Evolutionary conservation across 2,113 vertebrate species (phyloP).

Genomic region (Diphyllodes magnificus): DNA sequence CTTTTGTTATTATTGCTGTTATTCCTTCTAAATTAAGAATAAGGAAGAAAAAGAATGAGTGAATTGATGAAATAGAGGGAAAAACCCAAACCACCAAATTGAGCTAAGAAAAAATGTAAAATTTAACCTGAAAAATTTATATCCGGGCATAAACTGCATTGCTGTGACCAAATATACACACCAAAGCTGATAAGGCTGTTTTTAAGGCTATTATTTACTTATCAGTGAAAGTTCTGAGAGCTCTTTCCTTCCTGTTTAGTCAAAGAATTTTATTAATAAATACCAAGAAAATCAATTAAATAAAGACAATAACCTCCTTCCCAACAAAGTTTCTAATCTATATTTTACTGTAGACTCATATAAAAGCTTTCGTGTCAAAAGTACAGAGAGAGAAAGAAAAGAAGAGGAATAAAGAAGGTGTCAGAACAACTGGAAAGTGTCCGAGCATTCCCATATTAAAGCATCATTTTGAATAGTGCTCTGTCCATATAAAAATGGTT

Average conservation of each 20-base stretch:
- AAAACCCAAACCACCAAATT: rapidly evolving
- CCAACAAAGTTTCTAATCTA: neutral
- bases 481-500: neutral
- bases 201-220: neutral
- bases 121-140: neutral
- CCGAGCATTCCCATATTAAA: neutral
- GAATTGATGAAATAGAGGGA: neutral
- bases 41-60: too few relatives aligned
- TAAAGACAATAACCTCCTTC: neutral
- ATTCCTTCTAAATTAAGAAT: neutral
- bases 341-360: neutral
- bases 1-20: neutral
- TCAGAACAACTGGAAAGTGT: neutral
- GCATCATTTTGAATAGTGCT: neutral
- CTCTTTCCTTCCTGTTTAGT: neutral
- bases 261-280: neutral
- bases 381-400: neutral
- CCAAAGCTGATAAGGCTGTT: neutral
- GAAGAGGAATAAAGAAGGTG: neutral
- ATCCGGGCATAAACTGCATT: neutral
- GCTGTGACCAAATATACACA: neutral
- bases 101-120: neutral
- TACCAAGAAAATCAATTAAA: neutral
- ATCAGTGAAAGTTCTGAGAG: neutral
- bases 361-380: neutral